A percentile compares a stretch with the other conserved stretches of the same genome.
Conservation (phyloP, 1,140 invertebrate genomes). For the Bombus picipes region DNA sequence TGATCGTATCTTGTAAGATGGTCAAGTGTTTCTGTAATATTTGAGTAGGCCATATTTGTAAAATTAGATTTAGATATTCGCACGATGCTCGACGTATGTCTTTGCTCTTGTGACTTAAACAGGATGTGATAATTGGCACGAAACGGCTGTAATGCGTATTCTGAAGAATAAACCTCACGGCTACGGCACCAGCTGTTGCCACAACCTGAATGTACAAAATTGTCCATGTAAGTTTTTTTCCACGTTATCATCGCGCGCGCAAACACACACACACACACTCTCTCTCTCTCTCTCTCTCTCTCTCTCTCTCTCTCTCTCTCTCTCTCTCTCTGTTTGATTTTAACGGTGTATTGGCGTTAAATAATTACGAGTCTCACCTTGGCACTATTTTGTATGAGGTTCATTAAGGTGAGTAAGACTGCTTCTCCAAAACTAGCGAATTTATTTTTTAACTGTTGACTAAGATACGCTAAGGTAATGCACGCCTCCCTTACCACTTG, state of each 20-base stretch:
- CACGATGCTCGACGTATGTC: slow-evolving; percentile 92
- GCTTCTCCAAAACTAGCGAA: slow-evolving; percentile 93
- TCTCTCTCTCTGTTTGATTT: no score
- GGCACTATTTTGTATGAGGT: slow-evolving; percentile 97
- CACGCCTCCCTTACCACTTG: slow-evolving; percentile 97
- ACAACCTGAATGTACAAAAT: slow-evolving; percentile 87
- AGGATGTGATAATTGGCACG: slow-evolving; percentile 93
- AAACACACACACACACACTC: no score
- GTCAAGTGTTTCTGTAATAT: slow-evolving; percentile 92
- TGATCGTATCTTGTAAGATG: slow-evolving; percentile 92
- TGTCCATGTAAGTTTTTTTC: slow-evolving; percentile 9
- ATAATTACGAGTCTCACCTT: slow-evolving; percentile 85
- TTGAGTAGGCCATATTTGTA: slow-evolving; percentile 92
- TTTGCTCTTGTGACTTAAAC: slow-evolving; percentile 94
- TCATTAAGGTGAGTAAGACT: slow-evolving; percentile 92
- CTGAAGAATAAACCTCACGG: slow-evolving; percentile 94
- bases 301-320: no score
- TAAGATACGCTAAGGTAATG: slow-evolving; percentile 95
- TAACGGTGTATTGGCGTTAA: neutral
- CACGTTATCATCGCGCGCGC: neutral
- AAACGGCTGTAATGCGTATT: slow-evolving; percentile 93
- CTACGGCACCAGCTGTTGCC: slow-evolving; percentile 93
- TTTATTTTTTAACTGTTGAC: slow-evolving; percentile 91
- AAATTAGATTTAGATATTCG: slow-evolving; percentile 92
- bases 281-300: no score